Evolutionary conservation across 2,113 vertebrate genomes (phyloP).

Genomic region (Daboia siamensis): DNA sequence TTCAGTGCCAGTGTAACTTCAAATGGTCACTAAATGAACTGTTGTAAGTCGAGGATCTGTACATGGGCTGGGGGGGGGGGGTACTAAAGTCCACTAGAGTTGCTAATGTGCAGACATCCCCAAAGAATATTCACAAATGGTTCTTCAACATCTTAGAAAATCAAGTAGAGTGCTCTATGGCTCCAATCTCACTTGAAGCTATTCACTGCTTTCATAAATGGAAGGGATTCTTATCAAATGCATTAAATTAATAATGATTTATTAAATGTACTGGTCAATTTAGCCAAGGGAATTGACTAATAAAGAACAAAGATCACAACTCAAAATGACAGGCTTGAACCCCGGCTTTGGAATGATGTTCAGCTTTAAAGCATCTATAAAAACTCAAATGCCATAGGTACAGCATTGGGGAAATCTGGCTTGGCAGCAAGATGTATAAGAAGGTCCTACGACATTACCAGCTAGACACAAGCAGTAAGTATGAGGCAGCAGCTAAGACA

Average conservation of each 20-base stretch:
- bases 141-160: not conserved
- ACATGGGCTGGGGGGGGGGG: not conserved
- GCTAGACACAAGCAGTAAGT: not conserved
- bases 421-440: not conserved
- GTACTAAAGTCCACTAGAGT: not conserved
- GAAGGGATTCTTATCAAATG: not conserved
- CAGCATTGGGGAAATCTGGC: not conserved
- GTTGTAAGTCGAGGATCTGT: not conserved
- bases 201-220: not conserved
- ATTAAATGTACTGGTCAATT: not conserved
- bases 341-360: not conserved
- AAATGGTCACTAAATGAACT: not conserved
- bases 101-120: not conserved
- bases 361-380: not conserved
- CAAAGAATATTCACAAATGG: not conserved
- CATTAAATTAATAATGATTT: not conserved
- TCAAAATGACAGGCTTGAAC: not conserved
- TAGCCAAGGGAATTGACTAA: not conserved
- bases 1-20: not conserved
- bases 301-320: not conserved
- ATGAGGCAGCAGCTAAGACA: not conserved
- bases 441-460: not conserved
- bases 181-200: not conserved
- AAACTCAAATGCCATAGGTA: not conserved
- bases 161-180: not conserved